Evolutionary conservation across 2,888 invertebrate species (phyloP), one percentile per base, ranked within the genome.

Genomic region (Enchytraeus crypticus): DNA sequence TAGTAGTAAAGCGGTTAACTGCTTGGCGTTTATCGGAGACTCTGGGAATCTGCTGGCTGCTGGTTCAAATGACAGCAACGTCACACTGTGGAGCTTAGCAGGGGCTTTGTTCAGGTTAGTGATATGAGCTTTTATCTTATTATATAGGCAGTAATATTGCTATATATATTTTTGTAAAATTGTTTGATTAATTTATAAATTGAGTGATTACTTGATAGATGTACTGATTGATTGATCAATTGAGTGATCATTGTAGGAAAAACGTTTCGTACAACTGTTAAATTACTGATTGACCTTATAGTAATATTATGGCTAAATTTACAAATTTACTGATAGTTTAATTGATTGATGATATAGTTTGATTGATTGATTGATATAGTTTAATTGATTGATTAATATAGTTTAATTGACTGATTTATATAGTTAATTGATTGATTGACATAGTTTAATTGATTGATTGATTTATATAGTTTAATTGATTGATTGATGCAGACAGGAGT

Each of bases 1-100:
- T 8, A 29, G 51, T 62, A 69, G 69, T 21, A 74, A 72, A 59
- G 70, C 73, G n/a, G 72, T 74, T n/a, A 74, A 69, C 45, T 66
- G 71, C 53, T 71, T 70, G n/a, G 66, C 68, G 43, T 72, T 72
- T 66, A 49, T 70, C 21, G 60, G 57, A 30, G 34, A 51, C 5
- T 47, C 55, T 1, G 57, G 29, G 51, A 26, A 58, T 27, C 5
- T 18, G 27, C n/a, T 61, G 60, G 64, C 70, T 29, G 72, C 73
- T 3, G 74, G 71, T 18, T 71, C 72, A 5, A 70, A 73, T 62
- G 74, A 75, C 60, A 56, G 63, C 11, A 56, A 29, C 4, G 65
- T 76, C 11, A 55, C 53, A 1, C 14, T 67, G 4, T 75, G 74
- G 73, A 62, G 65, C 23, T 27, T 57, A 2, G 18, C 3, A 2